These are phyloP conservation scores for Ianthella basta DNA, from an alignment of 37 sponge, comb jelly and placozoan species.

Conservation along the genomic window DNA sequence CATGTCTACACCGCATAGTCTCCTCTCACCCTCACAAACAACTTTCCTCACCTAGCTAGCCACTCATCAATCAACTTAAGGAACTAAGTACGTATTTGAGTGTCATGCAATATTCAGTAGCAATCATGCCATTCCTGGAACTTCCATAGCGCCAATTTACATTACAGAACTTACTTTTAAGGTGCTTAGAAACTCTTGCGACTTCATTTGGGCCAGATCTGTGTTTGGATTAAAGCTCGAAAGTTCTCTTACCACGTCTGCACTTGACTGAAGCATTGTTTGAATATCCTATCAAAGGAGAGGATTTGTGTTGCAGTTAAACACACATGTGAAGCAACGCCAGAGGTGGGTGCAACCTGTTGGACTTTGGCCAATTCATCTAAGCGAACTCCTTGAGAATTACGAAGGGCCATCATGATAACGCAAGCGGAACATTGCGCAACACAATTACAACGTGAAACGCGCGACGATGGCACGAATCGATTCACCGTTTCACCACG, in stretches of 20 bases:
- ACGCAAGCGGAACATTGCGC: background rate
- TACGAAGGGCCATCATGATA: background rate
- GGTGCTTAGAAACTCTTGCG: conserved; percentile 6
- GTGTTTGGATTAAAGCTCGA: background rate
- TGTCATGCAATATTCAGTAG: too few relatives aligned
- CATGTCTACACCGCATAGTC: too few relatives aligned
- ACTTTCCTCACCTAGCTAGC: too few relatives aligned
- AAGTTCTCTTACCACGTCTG: background rate
- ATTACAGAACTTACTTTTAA: background rate
- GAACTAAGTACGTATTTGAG: too few relatives aligned
- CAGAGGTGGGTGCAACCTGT: background rate
- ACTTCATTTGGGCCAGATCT: conserved; percentile 3
- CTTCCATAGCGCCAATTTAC: too few relatives aligned
- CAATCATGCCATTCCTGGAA: too few relatives aligned
- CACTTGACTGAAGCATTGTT: background rate
- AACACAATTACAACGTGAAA: background rate
- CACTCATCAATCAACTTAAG: too few relatives aligned
- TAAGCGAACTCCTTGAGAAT: background rate
- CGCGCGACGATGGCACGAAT: too few relatives aligned
- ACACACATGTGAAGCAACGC: background rate
- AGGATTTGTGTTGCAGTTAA: background rate
- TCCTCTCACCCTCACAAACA: too few relatives aligned
- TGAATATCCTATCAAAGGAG: background rate
- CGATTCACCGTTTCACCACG: conserved; percentile 9
- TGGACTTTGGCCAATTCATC: background rate